Conservation (phyloP, 2,888 invertebrate species). For the Pseudococcus viburni region DNA sequence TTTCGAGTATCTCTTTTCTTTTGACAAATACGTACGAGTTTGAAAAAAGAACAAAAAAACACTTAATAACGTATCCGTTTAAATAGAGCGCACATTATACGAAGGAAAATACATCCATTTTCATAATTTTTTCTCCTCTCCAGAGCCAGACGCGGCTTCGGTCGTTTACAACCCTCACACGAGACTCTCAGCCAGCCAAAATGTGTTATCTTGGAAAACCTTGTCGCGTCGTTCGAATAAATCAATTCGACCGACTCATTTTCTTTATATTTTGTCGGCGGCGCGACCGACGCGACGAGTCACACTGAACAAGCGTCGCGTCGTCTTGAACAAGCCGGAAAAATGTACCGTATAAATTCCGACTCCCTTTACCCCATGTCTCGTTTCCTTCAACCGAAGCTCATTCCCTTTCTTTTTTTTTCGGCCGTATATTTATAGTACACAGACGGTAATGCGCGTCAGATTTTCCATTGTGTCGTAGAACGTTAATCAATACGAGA, state of each 20-base stretch:
- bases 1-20: too few species aligned
- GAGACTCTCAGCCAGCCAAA: neutral
- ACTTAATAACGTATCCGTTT: too few species aligned
- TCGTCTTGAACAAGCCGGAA: conserved; percentile 36
- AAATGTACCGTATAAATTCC: conserved; percentile 22
- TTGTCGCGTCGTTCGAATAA: neutral
- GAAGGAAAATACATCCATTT: too few species aligned
- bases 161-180: neutral
- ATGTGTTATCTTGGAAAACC: neutral
- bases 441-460: neutral
- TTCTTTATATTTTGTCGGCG: conserved; percentile 15
- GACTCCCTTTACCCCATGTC: neutral
- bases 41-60: too few species aligned
- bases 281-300: neutral
- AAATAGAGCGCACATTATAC: too few species aligned
- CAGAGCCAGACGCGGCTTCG: too few species aligned
- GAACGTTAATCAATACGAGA: neutral
- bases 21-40: too few species aligned
- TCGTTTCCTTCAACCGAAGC: neutral
- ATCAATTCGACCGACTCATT: conserved; percentile 15
- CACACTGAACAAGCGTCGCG: neutral
- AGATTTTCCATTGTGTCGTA: conserved; percentile 25
- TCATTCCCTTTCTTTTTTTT: neutral
- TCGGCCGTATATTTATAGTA: neutral
- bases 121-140: too few species aligned